phyloP scores from a whole-genome alignment of 2,113 vertebrate species.

The Bambusicola thoracicus region DNA sequence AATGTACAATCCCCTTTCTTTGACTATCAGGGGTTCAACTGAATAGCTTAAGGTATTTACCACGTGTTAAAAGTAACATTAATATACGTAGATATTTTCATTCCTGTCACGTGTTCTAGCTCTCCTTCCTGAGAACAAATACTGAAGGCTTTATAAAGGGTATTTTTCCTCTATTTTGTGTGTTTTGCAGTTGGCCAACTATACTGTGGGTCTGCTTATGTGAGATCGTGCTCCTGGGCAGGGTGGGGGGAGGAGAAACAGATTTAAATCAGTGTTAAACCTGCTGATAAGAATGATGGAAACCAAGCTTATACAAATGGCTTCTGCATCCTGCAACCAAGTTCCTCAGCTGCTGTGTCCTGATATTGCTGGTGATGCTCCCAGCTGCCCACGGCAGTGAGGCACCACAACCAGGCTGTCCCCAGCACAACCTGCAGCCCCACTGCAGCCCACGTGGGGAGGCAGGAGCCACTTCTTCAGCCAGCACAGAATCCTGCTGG shows the following conservation, averaged over 20 bases:
- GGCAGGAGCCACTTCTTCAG: not conserved
- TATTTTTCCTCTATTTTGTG: not conserved
- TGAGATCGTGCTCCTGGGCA: not conserved
- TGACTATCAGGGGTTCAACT: not conserved
- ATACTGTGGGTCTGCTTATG: not conserved
- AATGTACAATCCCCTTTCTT: not conserved
- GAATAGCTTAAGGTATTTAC: not conserved
- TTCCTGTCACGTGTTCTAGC: not conserved
- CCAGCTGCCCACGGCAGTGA: not conserved
- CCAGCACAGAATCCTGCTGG: not conserved
- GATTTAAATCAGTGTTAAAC: not conserved
- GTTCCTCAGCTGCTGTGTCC: not conserved
- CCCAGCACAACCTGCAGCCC: not conserved
- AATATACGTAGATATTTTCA: not conserved
- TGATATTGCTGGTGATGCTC: not conserved
- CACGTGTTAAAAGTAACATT: not conserved
- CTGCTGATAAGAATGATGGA: not conserved
- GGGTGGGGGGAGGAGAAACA: not conserved
- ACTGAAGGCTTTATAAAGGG: not conserved
- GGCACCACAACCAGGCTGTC: not conserved
- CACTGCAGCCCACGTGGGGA: not conserved
- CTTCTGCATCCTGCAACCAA: not conserved
- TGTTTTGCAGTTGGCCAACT: conserved; percentile 1
- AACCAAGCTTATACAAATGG: not conserved
- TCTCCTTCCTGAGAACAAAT: not conserved